A percentile compares a stretch with the other conserved stretches of the same genome.
These are phyloP conservation scores for Fulica atra DNA, from an alignment of 2,113 vertebrate species.

Conservation along the genomic window DNA sequence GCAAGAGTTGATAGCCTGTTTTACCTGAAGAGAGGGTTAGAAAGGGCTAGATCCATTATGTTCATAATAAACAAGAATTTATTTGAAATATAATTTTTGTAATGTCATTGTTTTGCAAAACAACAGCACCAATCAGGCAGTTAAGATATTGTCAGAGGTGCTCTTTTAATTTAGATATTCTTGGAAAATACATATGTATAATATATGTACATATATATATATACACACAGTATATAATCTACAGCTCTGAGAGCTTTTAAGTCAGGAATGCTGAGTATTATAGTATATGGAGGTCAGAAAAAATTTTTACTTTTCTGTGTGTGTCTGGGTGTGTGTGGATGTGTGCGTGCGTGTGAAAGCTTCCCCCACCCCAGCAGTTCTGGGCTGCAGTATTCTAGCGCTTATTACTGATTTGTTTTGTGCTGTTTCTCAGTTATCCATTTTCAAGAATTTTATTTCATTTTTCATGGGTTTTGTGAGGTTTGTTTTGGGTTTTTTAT, in stretches of 20 bases:
- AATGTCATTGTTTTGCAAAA: slow-evolving; percentile 78
- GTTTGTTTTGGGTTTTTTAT: slow-evolving; percentile 50
- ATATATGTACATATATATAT: slow-evolving; percentile 83
- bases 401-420: slow-evolving; percentile 67
- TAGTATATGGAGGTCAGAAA: slow-evolving; percentile 80
- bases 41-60: slow-evolving; percentile 82
- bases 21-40: slow-evolving; percentile 76
- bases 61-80: slow-evolving; percentile 74
- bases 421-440: slow-evolving; percentile 62
- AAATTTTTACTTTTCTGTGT: slow-evolving; percentile 74
- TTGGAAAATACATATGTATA: slow-evolving; percentile 79
- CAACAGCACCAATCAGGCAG: slow-evolving; percentile 74
- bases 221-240: slow-evolving; percentile 84
- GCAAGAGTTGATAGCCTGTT: slow-evolving; percentile 69
- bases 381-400: slow-evolving; percentile 72
- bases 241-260: slow-evolving; percentile 82
- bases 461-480: slow-evolving; percentile 34
- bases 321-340: slow-evolving; percentile 33
- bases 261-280: slow-evolving; percentile 85
- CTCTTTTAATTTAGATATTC: slow-evolving; percentile 80
- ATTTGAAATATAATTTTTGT: slow-evolving; percentile 75
- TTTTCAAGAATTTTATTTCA: slow-evolving; percentile 62
- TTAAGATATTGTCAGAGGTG: slow-evolving; percentile 80
- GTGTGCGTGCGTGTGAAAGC: background rate
- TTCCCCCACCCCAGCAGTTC: slow-evolving; percentile 58